Evolutionary conservation across 2,888 invertebrate species (phyloP), one percentile per base, ranked within the genome.

Genomic region (Eledone cirrhosa): DNA sequence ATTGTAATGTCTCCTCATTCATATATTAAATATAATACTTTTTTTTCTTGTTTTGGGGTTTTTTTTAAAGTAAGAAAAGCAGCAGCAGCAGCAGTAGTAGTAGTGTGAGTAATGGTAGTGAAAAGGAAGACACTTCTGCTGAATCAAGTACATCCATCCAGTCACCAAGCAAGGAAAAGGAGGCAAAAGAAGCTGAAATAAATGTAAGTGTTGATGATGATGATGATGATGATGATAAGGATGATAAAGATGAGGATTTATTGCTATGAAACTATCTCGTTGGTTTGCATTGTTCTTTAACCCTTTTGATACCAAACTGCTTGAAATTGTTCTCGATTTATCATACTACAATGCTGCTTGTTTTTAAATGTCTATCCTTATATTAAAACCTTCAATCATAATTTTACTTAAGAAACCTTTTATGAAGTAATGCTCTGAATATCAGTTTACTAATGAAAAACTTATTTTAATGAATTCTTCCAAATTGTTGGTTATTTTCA

Each of bases 101-200:
- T 72, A 19, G 72, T 72, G 72, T 72, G 19, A 72, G 33, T 41
- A 72, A 72, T 33, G 72, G 72, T 72, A 41, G 41, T 72, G 72
- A 72, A 22, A 72, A 72, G 29, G 72, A 72, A 72, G 72, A 72
- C n/a, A 41, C 33, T 72, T 31, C 72, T 76, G 76, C 76, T 76
- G 76, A 47, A 29, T 48, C 48, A 47, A 76, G 48, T 29, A 27
- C 48, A 48, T 47, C 76, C 76, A 76, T 76, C 48, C 48, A 76
- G 13, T 48, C 76, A 47, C 48, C 48, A 29, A 48, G 13, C 41
- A 76, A 76, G 22, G 76, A 76, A 29, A 48, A 48, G 16, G 76
- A 76, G 29, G 48, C 7, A 14, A 27, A 76, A 48, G 76, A 76
- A 29, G 76, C 76, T 27, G 48, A 48, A 76, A 47, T 48, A 8